Evolutionary conservation across 1,140 invertebrate species (phyloP), one percentile per base, ranked within the genome.

Genomic region (Carcinoscorpius rotundicauda): DNA sequence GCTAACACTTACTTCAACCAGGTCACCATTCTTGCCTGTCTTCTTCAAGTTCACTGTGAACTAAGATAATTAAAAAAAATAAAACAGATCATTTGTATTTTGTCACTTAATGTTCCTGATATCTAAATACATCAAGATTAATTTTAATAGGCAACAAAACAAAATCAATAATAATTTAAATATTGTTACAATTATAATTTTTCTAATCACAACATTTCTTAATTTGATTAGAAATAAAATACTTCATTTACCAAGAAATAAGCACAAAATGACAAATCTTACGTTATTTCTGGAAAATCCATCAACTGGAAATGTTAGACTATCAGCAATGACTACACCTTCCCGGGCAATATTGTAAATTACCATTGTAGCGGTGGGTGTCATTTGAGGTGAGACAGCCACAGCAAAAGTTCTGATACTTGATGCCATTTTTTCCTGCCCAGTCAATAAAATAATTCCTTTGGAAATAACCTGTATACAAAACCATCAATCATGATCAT

Each of bases 271-370:
- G 29, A 29, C 29, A 29, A 60, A 49, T 63, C 58, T 65, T 52
- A 68, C 66, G 74, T 96, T 93, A 74, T 97, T 96, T 51, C 89
- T 78, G 3, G 90, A 89, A 60, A 97, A 91, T 61, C 93, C 93
- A 77, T 97, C 93, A 3, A 97, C 92, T 3, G 92, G 89, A 78
- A 97, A 94, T 3, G 92, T 96, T 48, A 97, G 79, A 57, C 89
- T 90, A 77, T 98, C 95, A 3, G 88, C 88, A 1, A 95, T 83
- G 3, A 97, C 86, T 70, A 90, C 85, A 4, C 91, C 91, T 71
- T 89, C 86, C 56, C 83, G 81, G 5, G 84, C 84, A 1, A 95
- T 83, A 72, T 90, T 85, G 80, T 93, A 98, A 9, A 94, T 89
- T 9, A 97, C 82, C 6, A 93, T 82, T 0, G 91, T 94, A 2